Conservation (phyloP, 2,888 invertebrate species). For the Volucella inanis region DNA sequence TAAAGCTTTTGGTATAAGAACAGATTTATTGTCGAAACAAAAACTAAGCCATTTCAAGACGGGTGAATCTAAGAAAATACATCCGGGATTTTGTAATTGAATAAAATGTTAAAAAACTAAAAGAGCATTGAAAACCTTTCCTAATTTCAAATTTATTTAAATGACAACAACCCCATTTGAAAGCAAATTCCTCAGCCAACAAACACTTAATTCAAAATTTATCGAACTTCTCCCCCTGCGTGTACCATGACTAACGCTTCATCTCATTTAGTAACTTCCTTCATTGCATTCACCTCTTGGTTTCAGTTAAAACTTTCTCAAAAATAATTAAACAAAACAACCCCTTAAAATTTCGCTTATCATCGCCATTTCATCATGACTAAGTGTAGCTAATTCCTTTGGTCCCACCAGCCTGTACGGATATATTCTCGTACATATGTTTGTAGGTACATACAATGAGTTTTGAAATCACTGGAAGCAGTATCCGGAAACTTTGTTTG, state of each 20-base stretch:
- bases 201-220: slow-evolving; percentile 60
- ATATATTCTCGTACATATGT: too few species aligned
- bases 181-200: slow-evolving; percentile 16
- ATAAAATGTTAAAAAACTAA: neutral
- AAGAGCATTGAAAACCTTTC: slow-evolving; percentile 13
- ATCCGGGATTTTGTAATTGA: too few species aligned
- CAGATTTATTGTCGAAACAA: too few species aligned
- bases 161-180: slow-evolving; percentile 25
- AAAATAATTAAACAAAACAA: slow-evolving; percentile 66
- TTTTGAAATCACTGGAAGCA: slow-evolving; percentile 63
- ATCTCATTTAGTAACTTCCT: neutral
- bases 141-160: slow-evolving; percentile 41
- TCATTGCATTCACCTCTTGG: neutral
- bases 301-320: slow-evolving; percentile 39
- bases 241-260: neutral
- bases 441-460: neutral
- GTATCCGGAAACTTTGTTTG: slow-evolving; percentile 21
- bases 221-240: slow-evolving; percentile 16
- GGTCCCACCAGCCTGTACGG: neutral
- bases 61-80: too few species aligned
- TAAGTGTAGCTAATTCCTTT: slow-evolving; percentile 77
- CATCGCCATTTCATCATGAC: slow-evolving; percentile 77
- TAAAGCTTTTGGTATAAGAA: too few species aligned
- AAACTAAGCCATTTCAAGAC: too few species aligned
- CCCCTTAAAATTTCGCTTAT: slow-evolving; percentile 77